Percentiles rank a stretch among this genome's conserved stretches.
Conservation (phyloP, 2,797 vertebrate genomes). For the Gobionotothen gibberifrons region DNA sequence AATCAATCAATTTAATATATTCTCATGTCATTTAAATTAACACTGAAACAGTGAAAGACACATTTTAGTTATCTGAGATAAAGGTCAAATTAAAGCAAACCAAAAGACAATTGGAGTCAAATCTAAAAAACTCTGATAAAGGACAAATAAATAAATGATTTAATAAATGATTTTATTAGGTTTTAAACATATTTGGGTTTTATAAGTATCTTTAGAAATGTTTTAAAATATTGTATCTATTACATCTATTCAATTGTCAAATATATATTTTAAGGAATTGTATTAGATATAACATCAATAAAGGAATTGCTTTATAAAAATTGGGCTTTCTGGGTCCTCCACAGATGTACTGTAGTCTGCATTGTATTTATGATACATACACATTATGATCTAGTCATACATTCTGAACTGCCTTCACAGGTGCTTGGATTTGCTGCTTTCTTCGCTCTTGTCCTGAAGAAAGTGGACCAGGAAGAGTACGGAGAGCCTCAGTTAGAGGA, state of each 20-base stretch:
- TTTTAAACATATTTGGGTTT: not conserved
- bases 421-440: slow-evolving; percentile 97
- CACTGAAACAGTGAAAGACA: not conserved
- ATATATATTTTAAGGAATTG: not conserved
- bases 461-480: slow-evolving; percentile 91
- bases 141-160: not conserved
- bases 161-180: not conserved
- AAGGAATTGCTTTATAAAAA: no score
- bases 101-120: no score
- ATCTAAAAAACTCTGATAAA: not conserved
- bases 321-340: not conserved
- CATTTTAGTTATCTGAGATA: not conserved
- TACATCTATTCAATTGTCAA: not conserved
- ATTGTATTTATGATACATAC: not conserved
- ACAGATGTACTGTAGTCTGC: not conserved
- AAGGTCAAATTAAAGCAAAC: no score
- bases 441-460: slow-evolving; percentile 95
- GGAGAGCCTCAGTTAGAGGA: slow-evolving; percentile 81
- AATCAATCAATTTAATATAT: not conserved
- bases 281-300: no score
- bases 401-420: slow-evolving; percentile 72
- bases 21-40: not conserved
- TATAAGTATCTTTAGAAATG: no score
- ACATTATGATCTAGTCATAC: not conserved
- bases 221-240: not conserved